These are phyloP conservation scores for Ectropis grisescens DNA, from an alignment of 1,140 invertebrate species.

Conservation along the genomic window DNA sequence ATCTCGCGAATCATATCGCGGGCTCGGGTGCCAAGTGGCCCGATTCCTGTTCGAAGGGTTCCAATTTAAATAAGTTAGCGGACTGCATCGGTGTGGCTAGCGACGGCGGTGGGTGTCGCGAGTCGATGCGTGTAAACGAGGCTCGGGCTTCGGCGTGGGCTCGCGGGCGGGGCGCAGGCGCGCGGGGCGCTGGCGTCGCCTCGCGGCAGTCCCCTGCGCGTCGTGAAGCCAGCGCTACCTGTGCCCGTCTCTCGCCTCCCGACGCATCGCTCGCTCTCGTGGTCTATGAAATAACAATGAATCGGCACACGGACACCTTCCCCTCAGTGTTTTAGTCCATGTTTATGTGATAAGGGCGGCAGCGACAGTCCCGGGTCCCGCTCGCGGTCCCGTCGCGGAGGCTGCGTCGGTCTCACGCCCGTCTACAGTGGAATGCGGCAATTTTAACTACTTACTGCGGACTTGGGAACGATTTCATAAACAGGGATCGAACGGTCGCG, in stretches of 20 bases:
- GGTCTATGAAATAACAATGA: slow-evolving; percentile 43
- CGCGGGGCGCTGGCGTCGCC: slow-evolving; percentile 46
- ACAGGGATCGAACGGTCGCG: slow-evolving; percentile 39
- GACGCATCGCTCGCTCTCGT: slow-evolving; percentile 26
- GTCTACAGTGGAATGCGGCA: slow-evolving; percentile 64
- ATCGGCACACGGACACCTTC: slow-evolving; percentile 17
- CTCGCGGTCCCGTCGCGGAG: slow-evolving; percentile 60
- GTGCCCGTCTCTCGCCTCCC: slow-evolving; percentile 10
- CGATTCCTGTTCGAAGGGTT: not conserved
- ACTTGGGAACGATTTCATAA: slow-evolving; percentile 49
- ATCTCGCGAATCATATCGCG: slow-evolving; percentile 7
- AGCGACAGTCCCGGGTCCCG: slow-evolving; percentile 22
- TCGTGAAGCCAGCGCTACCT: slow-evolving; percentile 17
- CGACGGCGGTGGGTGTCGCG: slow-evolving; percentile 4
- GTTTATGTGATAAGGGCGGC: slow-evolving; percentile 48
- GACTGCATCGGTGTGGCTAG: slow-evolving; percentile 17
- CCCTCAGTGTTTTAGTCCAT: slow-evolving; percentile 33
- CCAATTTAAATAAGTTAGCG: slow-evolving; percentile 8
- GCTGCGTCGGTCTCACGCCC: slow-evolving; percentile 57
- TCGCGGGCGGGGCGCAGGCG: slow-evolving; percentile 26
- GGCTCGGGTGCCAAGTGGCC: slow-evolving; percentile 3
- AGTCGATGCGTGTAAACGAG: slow-evolving; percentile 36
- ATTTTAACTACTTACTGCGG: slow-evolving; percentile 67
- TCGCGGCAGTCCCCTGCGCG: slow-evolving; percentile 36
- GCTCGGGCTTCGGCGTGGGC: slow-evolving; percentile 23